A percentile compares a stretch with the other conserved stretches of the same genome.
These are phyloP conservation scores for Ganaspis brasiliensis DNA, from an alignment of 2,888 invertebrate species.

Conservation along the genomic window DNA sequence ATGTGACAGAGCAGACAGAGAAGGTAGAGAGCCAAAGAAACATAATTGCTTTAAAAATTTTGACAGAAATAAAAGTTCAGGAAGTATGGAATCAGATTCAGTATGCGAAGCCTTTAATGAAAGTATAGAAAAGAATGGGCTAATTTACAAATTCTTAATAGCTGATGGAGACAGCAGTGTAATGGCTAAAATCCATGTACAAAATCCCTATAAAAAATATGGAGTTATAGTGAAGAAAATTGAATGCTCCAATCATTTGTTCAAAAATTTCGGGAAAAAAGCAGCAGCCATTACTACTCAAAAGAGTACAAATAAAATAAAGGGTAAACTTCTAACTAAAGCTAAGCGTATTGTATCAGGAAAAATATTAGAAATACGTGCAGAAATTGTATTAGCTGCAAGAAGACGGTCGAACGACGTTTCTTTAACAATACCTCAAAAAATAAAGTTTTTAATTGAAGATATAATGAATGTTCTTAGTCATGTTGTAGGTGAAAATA, in stretches of 20 bases:
- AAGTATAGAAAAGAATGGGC: conserved; percentile 51
- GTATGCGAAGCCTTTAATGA: conserved; percentile 57
- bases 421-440: background rate
- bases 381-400: background rate
- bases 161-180: conserved; percentile 55
- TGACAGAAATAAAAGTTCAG: no score
- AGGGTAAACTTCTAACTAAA: background rate
- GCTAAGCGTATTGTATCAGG: background rate
- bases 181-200: conserved; percentile 37
- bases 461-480: conserved; percentile 9
- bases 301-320: background rate
- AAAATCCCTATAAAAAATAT: conserved; percentile 43
- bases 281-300: background rate
- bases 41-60: conserved; percentile 65
- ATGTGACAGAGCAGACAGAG: conserved; percentile 45
- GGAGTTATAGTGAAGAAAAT: conserved; percentile 46
- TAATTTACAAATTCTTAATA: conserved; percentile 50
- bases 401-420: background rate
- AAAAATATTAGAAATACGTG: no score
- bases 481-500: conserved; percentile 42
- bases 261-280: conserved; percentile 30
- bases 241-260: conserved; percentile 43
- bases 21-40: background rate
- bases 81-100: conserved; percentile 66
- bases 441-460: background rate